These are phyloP conservation scores for Penaeus vannamei DNA, from an alignment of 1,140 invertebrate genomes.

Conservation along the genomic window DNA sequence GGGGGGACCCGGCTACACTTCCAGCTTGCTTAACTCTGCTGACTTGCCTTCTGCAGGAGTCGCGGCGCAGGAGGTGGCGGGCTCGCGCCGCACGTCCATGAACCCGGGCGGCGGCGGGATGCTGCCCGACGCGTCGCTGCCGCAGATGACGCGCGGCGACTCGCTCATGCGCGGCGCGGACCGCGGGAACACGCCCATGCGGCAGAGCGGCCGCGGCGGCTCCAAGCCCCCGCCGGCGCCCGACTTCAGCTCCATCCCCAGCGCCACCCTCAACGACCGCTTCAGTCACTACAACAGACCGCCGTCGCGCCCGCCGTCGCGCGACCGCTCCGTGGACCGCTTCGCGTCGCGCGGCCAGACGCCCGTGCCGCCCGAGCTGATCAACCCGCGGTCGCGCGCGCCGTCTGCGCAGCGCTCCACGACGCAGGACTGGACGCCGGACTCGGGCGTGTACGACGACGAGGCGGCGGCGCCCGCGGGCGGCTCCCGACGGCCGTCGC, in stretches of 20 bases:
- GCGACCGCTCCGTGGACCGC: constrained; percentile 89
- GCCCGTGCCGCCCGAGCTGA: constrained; percentile 63
- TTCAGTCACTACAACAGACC: constrained; percentile 95
- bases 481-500: constrained; percentile 59
- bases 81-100: constrained; percentile 71
- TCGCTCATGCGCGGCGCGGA: constrained; percentile 68
- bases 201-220: constrained; percentile 54
- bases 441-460: constrained; percentile 72
- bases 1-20: constrained; percentile 58
- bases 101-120: constrained; percentile 71
- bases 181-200: constrained; percentile 60
- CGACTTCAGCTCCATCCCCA: constrained; percentile 72
- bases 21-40: constrained; percentile 62
- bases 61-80: constrained; percentile 70
- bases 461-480: constrained; percentile 67
- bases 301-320: constrained; percentile 85
- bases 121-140: constrained; percentile 12
- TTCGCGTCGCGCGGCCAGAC: constrained; percentile 73
- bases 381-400: constrained; percentile 63
- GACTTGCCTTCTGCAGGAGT: constrained; percentile 68
- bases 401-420: constrained; percentile 66
- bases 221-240: constrained; percentile 68
- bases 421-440: constrained; percentile 70
- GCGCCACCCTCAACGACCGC: constrained; percentile 76
- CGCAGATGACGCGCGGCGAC: constrained; percentile 7